Evolutionary conservation across 2,888 invertebrate species (phyloP).

Genomic region (Oscheius sp.): DNA sequence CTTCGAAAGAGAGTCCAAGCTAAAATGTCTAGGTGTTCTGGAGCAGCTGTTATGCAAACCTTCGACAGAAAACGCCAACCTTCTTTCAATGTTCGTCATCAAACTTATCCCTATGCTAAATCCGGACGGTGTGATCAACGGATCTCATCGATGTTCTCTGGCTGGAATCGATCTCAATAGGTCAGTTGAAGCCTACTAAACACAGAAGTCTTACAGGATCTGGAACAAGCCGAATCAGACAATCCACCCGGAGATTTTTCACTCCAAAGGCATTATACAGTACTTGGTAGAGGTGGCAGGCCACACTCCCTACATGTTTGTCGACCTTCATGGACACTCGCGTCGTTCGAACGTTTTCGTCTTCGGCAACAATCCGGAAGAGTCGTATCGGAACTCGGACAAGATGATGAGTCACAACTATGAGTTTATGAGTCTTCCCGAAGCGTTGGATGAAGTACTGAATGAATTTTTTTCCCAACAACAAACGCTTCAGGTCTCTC

Average conservation of each 20-base stretch:
- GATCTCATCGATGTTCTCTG: slow-evolving; percentile 77
- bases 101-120: slow-evolving; percentile 90
- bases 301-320: slow-evolving; percentile 80
- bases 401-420: slow-evolving; percentile 22
- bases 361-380: slow-evolving; percentile 84
- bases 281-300: slow-evolving; percentile 68
- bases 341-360: slow-evolving; percentile 87
- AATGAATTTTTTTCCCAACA: background rate
- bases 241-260: slow-evolving; percentile 93
- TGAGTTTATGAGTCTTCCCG: slow-evolving; percentile 44
- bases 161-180: slow-evolving; percentile 91
- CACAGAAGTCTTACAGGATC: slow-evolving; percentile 43
- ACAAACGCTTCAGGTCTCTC: slow-evolving; percentile 69
- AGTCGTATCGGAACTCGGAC: slow-evolving; percentile 64
- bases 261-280: slow-evolving; percentile 80
- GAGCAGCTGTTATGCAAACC: slow-evolving; percentile 46
- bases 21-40: slow-evolving; percentile 42
- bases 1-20: background rate
- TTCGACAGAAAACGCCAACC: slow-evolving; percentile 75
- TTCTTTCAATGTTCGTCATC: slow-evolving; percentile 83
- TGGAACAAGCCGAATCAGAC: slow-evolving; percentile 91
- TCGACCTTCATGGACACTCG: slow-evolving; percentile 94
- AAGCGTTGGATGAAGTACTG: slow-evolving; percentile 43
- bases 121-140: slow-evolving; percentile 84
- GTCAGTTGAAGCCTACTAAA: background rate